A percentile compares a stretch with the other conserved stretches of the same genome.
Evolutionary conservation across 2,888 invertebrate genomes (phyloP).

Genomic region (Aplocera efformata): DNA sequence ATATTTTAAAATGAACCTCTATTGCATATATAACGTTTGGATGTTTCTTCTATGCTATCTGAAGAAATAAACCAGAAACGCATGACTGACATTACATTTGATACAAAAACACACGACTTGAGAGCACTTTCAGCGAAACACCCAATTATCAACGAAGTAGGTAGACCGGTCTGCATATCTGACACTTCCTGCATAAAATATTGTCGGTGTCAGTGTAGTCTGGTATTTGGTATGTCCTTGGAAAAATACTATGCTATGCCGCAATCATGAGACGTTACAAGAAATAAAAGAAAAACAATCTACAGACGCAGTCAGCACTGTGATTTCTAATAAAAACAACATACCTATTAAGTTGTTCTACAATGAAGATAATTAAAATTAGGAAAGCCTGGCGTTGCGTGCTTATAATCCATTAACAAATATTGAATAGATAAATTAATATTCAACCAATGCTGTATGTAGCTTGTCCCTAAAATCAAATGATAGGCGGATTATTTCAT

Average conservation of each 20-base stretch:
- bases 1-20: no score
- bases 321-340: constrained; percentile 10
- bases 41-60: no score
- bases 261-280: constrained; percentile 16
- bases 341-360: neutral
- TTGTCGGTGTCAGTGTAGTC: constrained; percentile 22
- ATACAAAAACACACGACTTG: constrained; percentile 9
- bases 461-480: no score
- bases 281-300: constrained; percentile 11
- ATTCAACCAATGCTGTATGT: no score
- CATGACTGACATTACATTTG: no score
- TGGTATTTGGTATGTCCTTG: constrained; percentile 23
- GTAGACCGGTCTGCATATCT: constrained; percentile 26
- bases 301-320: constrained; percentile 9
- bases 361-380: constrained; percentile 3
- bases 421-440: no score
- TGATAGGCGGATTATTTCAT: no score
- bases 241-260: constrained; percentile 15
- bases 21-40: no score
- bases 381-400: neutral
- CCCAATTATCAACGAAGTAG: constrained; percentile 24
- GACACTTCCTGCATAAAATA: constrained; percentile 26
- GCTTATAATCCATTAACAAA: no score
- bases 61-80: no score
- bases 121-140: constrained; percentile 15